Evolutionary conservation across 2,113 vertebrate genomes (phyloP).

Genomic region (Gallinago media): DNA sequence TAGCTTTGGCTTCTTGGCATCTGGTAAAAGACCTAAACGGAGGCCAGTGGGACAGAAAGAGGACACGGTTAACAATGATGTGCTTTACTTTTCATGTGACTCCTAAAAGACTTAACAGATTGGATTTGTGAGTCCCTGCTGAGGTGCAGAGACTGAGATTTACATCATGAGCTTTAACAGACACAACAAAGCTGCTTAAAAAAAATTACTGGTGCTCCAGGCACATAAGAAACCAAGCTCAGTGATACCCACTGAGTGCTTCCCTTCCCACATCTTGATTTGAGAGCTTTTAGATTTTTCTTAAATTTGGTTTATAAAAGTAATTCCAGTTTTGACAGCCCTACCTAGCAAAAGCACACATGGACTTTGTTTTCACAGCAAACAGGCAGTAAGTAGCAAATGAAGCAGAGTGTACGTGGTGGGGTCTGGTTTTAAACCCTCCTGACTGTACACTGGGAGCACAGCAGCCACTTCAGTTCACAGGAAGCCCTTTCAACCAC

Average conservation of each 20-base stretch:
- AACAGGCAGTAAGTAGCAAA: rapidly evolving
- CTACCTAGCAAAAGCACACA: not conserved
- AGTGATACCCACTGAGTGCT: not conserved
- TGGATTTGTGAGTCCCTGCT: not conserved
- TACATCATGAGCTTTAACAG: too few relatives aligned
- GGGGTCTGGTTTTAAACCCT: not conserved
- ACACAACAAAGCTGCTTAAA: too few relatives aligned
- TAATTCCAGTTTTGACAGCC: not conserved
- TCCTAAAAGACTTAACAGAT: rapidly evolving
- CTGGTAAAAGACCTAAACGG: slow-evolving; percentile 83
- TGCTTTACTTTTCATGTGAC: rapidly evolving
- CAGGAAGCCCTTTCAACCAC: not conserved
- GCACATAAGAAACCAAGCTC: rapidly evolving
- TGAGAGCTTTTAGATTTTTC: not conserved
- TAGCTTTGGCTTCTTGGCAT: slow-evolving; percentile 88
- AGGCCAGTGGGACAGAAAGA: not conserved
- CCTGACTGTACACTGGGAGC: rapidly evolving
- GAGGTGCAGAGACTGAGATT: not conserved
- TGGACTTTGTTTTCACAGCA: rapidly evolving
- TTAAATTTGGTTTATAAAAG: not conserved
- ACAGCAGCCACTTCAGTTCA: not conserved
- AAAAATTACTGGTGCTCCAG: rapidly evolving
- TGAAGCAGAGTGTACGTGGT: rapidly evolving
- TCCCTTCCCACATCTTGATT: not conserved
- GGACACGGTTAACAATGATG: rapidly evolving